phyloP scores from a whole-genome alignment of 2,797 vertebrate genomes.

The Sebastolobus alascanus region DNA sequence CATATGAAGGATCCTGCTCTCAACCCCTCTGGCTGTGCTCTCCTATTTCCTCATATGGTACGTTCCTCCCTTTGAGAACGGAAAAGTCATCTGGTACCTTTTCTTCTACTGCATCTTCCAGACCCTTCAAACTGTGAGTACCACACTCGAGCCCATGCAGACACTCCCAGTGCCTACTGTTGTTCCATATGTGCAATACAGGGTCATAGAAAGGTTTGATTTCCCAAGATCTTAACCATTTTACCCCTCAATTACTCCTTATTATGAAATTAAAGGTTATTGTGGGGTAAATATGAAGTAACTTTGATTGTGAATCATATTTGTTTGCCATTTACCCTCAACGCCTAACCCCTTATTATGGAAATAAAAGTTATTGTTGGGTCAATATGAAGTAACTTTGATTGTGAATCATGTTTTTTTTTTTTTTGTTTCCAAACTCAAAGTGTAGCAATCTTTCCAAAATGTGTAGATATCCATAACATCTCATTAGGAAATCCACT shows the following conservation, averaged over 20 bases:
- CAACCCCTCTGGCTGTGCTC: constrained; percentile 92
- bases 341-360: neutral
- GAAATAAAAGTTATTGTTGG: neutral
- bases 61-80: constrained; percentile 90
- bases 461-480: neutral
- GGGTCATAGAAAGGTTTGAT: neutral
- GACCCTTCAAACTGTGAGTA: constrained; percentile 95
- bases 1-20: constrained; percentile 91
- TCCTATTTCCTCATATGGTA: constrained; percentile 97
- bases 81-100: constrained; percentile 94
- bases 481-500: neutral
- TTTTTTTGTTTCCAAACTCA: neutral
- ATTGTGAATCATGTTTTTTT: neutral
- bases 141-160: neutral
- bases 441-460: neutral
- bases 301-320: neutral
- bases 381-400: neutral
- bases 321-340: neutral
- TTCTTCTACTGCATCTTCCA: constrained; percentile 98
- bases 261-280: neutral
- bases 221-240: neutral
- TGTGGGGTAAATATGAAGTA: neutral
- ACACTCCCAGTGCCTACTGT: neutral
- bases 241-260: neutral
- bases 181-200: too few species aligned